A percentile compares a stretch with the other conserved stretches of the same genome.
phyloP scores from a whole-genome alignment of 2,888 invertebrate genomes.

The Polymixis lichenea region DNA sequence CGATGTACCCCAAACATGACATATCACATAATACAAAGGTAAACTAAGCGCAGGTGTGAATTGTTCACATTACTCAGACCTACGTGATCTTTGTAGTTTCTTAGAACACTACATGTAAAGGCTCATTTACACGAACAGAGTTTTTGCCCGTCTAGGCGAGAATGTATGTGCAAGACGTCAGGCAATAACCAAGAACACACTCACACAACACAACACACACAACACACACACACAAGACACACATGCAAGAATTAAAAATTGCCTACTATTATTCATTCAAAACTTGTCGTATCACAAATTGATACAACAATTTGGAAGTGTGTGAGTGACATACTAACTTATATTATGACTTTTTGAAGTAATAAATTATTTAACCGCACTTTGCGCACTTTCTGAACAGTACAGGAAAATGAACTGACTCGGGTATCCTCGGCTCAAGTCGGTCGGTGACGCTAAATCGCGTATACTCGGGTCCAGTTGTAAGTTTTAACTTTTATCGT shows the following conservation, averaged over 20 bases:
- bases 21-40: constrained; percentile 40
- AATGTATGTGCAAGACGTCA: background rate
- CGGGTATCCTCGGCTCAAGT: no score
- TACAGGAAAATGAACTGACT: no score
- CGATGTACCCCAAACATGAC: constrained; percentile 40
- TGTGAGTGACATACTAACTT: background rate
- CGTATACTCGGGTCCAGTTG: no score
- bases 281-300: background rate
- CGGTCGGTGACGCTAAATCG: no score
- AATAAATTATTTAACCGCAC: no score
- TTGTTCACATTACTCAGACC: constrained; percentile 44
- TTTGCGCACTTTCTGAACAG: no score
- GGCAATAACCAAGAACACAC: no score
- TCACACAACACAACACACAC: no score
- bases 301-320: background rate
- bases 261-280: background rate
- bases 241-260: background rate
- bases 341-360: background rate
- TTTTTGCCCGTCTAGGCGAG: background rate
- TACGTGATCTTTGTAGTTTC: constrained; percentile 53
- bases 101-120: constrained; percentile 15
- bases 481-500: no score
- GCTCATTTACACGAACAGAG: background rate
- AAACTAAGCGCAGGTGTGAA: constrained; percentile 56
- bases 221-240: no score